These are phyloP conservation scores for Plectrocnemia conspersa DNA, from an alignment of 1,140 invertebrate species.

Conservation along the genomic window DNA sequence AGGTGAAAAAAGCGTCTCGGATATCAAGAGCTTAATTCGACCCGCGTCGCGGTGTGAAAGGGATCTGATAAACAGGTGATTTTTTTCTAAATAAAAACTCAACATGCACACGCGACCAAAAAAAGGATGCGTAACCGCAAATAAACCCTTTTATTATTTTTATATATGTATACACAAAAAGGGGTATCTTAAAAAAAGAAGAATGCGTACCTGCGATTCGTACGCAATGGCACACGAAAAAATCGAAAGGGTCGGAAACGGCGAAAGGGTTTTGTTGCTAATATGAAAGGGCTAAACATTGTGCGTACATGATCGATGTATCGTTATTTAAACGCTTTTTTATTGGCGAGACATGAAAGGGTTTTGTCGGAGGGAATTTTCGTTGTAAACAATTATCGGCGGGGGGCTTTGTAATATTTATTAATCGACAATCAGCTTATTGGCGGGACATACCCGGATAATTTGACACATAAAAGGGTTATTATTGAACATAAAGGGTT, in stretches of 20 bases:
- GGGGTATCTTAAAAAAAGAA: constrained; percentile 1
- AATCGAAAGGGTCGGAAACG: background rate
- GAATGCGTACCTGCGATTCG: constrained; percentile 1
- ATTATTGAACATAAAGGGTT: no score
- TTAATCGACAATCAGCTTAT: constrained; percentile 1
- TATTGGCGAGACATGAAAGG: constrained; percentile 6
- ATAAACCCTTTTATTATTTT: constrained; percentile 5
- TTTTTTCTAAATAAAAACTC: constrained; percentile 1
- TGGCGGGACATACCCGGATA: background rate
- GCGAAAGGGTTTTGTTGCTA: constrained; percentile 3
- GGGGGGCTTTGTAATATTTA: background rate
- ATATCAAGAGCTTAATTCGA: background rate
- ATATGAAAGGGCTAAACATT: constrained; percentile 2
- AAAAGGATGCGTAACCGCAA: background rate
- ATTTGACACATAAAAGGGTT: constrained; percentile 1
- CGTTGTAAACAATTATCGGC: constrained; percentile 2
- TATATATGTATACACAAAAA: constrained; percentile 1
- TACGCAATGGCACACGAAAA: background rate
- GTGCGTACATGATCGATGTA: constrained; percentile 7
- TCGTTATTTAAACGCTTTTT: constrained; percentile 8
- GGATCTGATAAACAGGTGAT: constrained; percentile 9
- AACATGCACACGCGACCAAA: background rate
- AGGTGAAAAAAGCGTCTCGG: background rate
- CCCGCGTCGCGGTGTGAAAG: background rate
- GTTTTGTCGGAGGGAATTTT: background rate